Conservation (phyloP, 2,888 invertebrate genomes). For the Mythimna loreyi region DNA sequence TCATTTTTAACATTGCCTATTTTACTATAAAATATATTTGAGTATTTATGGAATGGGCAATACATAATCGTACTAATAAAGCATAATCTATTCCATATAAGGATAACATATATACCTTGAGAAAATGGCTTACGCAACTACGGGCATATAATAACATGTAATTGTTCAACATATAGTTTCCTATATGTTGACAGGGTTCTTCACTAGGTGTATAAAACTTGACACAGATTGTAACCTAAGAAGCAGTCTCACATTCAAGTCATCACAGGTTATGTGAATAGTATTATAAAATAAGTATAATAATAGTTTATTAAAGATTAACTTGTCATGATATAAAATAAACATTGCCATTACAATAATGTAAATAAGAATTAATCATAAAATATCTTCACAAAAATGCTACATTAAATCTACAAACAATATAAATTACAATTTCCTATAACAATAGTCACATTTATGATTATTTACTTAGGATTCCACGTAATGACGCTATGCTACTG, state of each 20-base stretch:
- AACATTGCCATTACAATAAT: slow-evolving; percentile 67
- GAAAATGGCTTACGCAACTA: slow-evolving; percentile 42
- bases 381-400: slow-evolving; percentile 77
- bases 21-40: slow-evolving; percentile 38
- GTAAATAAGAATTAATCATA: slow-evolving; percentile 74
- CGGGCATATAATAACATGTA: slow-evolving; percentile 25
- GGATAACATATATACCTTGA: slow-evolving; percentile 53
- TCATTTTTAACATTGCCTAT: slow-evolving; percentile 46
- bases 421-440: slow-evolving; percentile 83
- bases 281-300: slow-evolving; percentile 64
- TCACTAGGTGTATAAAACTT: slow-evolving; percentile 25
- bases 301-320: slow-evolving; percentile 66
- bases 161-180: slow-evolving; percentile 29
- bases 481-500: slow-evolving; percentile 51
- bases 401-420: slow-evolving; percentile 81
- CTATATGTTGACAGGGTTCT: slow-evolving; percentile 30
- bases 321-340: slow-evolving; percentile 74
- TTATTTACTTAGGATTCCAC: slow-evolving; percentile 65
- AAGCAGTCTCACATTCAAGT: slow-evolving; percentile 70
- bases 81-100: slow-evolving; percentile 39
- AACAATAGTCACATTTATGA: slow-evolving; percentile 81
- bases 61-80: slow-evolving; percentile 55
- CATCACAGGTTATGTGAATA: slow-evolving; percentile 71
- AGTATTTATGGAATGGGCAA: slow-evolving; percentile 51
- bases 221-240: slow-evolving; percentile 52